Evolutionary conservation across 1,140 invertebrate genomes (phyloP), one percentile per base, ranked within the genome.

Genomic region (Drosophila gunungcola): DNA sequence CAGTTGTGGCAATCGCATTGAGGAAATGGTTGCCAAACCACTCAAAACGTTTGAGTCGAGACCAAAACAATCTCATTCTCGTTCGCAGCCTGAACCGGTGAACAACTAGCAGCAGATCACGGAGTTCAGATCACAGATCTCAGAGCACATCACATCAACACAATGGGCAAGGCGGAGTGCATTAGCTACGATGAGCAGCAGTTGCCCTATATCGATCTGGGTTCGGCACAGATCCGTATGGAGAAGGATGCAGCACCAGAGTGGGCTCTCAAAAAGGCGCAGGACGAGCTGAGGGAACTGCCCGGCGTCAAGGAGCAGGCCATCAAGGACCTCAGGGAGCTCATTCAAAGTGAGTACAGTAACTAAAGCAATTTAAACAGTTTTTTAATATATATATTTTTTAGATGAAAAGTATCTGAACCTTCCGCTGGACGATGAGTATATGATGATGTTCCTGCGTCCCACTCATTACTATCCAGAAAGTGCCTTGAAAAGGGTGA

Each of bases 391-490:
- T n/a, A n/a, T n/a, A n/a, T n/a, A n/a, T n/a, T 36, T 11, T 0
- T 1, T 3, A 92, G 94, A 93, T 83, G 78, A 94, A 94, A 80
- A 91, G 90, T 58, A 93, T 79, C 0, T 95, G 6, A 90, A 94
- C 55, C 94, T 93, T 73, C 93, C 93, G 36, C 92, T 94, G 45
- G 94, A 95, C 61, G 95, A 96, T 77, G 94, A 95, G 2, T 94
- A 95, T 38, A 92, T 96, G 12, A 92, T 93, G 52, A 94, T 95
- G 48, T 96, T 95, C 77, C 88, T 96, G 11, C 93, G 95, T 45
- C 95, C 95, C 41, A 95, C 94, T 68, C 95, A 96, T 91, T 96
- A 93, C 75, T 96, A 96, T 81, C 93, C 95, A 2, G 92, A 95
- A 27, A 95, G 95, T 85, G 95, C 95, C 0, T 93, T 93, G 42